Percentiles rank a stretch among this genome's conserved stretches.
Evolutionary conservation across 1,140 invertebrate species (phyloP).

Genomic region (Alviniconcha marisindica): DNA sequence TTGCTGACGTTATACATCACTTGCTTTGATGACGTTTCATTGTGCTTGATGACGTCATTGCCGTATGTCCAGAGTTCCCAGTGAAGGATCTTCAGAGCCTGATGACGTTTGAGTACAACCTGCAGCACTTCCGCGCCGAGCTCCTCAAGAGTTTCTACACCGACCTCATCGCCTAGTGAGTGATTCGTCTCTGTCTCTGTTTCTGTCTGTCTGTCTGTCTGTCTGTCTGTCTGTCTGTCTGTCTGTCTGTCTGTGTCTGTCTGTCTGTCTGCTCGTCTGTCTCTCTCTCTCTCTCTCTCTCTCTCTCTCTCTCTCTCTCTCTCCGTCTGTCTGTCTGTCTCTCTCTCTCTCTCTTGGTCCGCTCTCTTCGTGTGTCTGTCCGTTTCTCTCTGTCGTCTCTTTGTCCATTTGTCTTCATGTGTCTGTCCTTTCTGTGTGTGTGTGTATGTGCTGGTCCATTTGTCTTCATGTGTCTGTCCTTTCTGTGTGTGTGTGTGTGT

Average conservation of each 20-base stretch:
- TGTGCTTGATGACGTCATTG: background rate
- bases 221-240: background rate
- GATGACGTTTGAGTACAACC: slow-evolving; percentile 24
- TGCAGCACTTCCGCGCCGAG: background rate
- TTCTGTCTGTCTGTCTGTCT: background rate
- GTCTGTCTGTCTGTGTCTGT: background rate
- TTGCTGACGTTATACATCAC: too few relatives aligned
- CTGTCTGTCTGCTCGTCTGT: background rate
- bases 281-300: background rate
- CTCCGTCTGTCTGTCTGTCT: too few relatives aligned
- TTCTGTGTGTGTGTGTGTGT: too few relatives aligned
- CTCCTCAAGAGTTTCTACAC: slow-evolving; percentile 34
- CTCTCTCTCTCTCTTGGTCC: too few relatives aligned
- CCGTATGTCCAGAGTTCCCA: background rate
- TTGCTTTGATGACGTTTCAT: background rate
- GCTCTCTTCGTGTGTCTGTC: too few relatives aligned
- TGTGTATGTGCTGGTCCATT: too few relatives aligned
- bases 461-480: too few relatives aligned
- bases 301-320: too few relatives aligned
- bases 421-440: too few relatives aligned
- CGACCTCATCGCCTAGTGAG: slow-evolving; percentile 28
- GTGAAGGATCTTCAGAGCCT: background rate
- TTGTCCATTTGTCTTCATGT: too few relatives aligned
- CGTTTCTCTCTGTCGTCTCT: too few relatives aligned
- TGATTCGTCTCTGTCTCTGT: background rate